Percentiles rank a stretch among this genome's conserved stretches.
Evolutionary conservation across 2,888 invertebrate genomes (phyloP).

Genomic region (Drosophila sordidula): DNA sequence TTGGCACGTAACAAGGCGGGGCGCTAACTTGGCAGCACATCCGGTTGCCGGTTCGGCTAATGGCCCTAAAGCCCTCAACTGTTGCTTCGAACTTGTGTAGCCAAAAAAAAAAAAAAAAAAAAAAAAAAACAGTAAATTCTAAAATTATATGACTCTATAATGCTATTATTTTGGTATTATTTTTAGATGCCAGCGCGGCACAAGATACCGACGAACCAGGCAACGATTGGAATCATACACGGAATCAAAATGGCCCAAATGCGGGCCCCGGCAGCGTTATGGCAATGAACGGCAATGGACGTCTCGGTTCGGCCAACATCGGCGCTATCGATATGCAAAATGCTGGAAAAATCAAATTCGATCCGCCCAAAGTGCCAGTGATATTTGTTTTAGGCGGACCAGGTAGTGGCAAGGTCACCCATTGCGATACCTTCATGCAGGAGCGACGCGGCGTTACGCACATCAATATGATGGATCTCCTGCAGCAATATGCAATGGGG

Average conservation of each 20-base stretch:
- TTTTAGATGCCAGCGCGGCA: constrained; percentile 88
- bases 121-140: background rate
- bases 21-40: constrained; percentile 64
- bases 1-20: constrained; percentile 59
- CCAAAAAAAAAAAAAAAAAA: background rate
- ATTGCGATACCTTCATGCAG: constrained; percentile 96
- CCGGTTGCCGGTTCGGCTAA: constrained; percentile 62
- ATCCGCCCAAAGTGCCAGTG: constrained; percentile 94
- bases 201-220: constrained; percentile 89
- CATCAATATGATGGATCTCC: constrained; percentile 95
- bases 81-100: constrained; percentile 47
- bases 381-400: constrained; percentile 97
- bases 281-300: constrained; percentile 58
- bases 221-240: constrained; percentile 85
- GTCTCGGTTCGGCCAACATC: constrained; percentile 87
- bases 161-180: background rate
- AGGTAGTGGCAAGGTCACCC: constrained; percentile 98
- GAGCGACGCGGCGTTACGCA: constrained; percentile 93
- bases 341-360: constrained; percentile 92
- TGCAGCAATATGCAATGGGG: constrained; percentile 95
- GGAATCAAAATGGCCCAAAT: constrained; percentile 71
- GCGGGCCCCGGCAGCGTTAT: constrained; percentile 62
- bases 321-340: constrained; percentile 91
- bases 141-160: constrained; percentile 14
- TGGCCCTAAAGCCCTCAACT: constrained; percentile 43